A percentile compares a stretch with the other conserved stretches of the same genome.
Evolutionary conservation across 2,113 vertebrate genomes (phyloP).

Genomic region (Sitta europaea): DNA sequence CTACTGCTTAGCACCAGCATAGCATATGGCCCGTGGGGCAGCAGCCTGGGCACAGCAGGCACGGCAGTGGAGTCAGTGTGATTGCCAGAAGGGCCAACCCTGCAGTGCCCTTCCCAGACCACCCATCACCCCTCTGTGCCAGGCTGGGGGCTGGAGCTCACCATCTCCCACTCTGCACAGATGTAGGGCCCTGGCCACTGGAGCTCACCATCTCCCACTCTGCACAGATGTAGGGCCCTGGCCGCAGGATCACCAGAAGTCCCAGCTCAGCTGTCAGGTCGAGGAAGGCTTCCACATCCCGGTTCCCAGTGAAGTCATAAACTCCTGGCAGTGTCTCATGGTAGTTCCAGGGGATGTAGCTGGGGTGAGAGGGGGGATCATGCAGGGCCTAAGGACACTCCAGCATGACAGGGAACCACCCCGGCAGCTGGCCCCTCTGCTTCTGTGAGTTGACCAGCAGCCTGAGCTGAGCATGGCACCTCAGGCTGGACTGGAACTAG

Average conservation of each 20-base stretch:
- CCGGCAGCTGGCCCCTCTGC: neutral
- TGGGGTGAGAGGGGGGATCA: conserved; percentile 16
- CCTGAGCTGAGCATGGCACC: neutral
- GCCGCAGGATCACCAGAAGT: conserved; percentile 91
- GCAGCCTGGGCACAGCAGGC: neutral
- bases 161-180: conserved; percentile 99
- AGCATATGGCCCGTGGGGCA: accelerated
- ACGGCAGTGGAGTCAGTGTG: accelerated
- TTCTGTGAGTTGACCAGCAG: neutral
- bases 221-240: conserved; percentile 96
- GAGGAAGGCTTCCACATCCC: conserved; percentile 87
- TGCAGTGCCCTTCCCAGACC: neutral
- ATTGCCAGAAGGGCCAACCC: neutral
- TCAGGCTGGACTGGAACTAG: neutral
- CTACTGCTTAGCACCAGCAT: accelerated
- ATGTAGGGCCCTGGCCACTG: conserved; percentile 95
- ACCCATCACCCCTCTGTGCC: accelerated
- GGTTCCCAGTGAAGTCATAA: conserved; percentile 83
- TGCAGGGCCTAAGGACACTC: accelerated
- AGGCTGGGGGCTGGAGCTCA: conserved; percentile 54
- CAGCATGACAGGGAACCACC: accelerated
- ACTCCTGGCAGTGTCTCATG: conserved; percentile 83
- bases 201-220: conserved; percentile 99
- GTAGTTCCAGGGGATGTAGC: conserved; percentile 96
- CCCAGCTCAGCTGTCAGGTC: conserved; percentile 83